A percentile compares a stretch with the other conserved stretches of the same genome.
These are phyloP conservation scores for Urocyon cinereoargenteus DNA, from an alignment of 2,797 vertebrate genomes.

Conservation along the genomic window DNA sequence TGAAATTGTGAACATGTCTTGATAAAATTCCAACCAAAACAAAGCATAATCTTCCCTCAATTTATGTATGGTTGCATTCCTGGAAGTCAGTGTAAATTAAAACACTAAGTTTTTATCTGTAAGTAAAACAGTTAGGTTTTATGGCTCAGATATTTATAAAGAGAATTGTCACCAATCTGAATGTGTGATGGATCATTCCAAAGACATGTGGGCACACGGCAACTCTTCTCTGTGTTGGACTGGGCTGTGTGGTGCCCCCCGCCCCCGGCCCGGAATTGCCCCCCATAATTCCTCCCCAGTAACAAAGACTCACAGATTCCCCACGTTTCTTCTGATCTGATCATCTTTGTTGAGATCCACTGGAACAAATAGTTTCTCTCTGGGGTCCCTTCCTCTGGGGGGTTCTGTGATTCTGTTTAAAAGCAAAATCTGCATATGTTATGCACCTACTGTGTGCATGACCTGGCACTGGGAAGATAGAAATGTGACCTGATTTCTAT, in stretches of 20 bases:
- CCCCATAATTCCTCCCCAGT: neutral
- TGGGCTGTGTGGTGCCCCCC: neutral
- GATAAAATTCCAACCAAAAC: slow-evolving; percentile 63
- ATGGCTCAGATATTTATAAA: slow-evolving; percentile 3
- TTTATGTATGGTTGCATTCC: slow-evolving; percentile 21
- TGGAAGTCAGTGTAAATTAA: neutral
- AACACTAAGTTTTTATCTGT: neutral
- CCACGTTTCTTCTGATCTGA: neutral
- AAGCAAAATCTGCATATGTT: neutral
- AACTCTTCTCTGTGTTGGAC: neutral
- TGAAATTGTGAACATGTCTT: slow-evolving; percentile 45
- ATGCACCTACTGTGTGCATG: neutral
- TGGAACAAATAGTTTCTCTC: neutral
- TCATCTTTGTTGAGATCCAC: neutral
- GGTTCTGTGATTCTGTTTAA: slow-evolving; percentile 27
- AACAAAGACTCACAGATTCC: neutral
- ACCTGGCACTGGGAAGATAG: neutral
- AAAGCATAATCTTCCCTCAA: neutral
- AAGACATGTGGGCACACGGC: neutral
- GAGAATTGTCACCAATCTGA: neutral
- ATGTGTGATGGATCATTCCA: neutral
- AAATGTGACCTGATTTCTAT: neutral
- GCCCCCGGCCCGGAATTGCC: accelerated
- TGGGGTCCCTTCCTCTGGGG: slow-evolving; percentile 4
- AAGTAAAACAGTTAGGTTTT: slow-evolving; percentile 22